Evolutionary conservation across 2,888 invertebrate species (phyloP).

Genomic region (Drosophila subsilvestris): DNA sequence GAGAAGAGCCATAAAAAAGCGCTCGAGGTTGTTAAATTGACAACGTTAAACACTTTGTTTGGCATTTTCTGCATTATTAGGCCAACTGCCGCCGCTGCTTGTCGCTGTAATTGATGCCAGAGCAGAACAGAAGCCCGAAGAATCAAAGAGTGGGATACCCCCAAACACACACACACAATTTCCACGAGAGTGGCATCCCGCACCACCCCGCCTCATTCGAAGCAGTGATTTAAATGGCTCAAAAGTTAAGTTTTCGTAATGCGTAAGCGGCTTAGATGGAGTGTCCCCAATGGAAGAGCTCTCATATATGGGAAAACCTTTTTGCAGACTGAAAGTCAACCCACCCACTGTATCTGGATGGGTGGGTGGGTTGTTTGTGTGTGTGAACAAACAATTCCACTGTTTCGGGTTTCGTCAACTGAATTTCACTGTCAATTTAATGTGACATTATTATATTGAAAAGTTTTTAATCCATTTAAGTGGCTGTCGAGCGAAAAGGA

Average conservation of each 20-base stretch:
- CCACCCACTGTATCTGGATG: neutral
- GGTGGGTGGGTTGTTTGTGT: neutral
- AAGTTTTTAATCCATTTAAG: constrained; percentile 78
- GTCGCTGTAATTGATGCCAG: constrained; percentile 74
- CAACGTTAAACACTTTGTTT: constrained; percentile 81
- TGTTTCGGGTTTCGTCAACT: constrained; percentile 51
- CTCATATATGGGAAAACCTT: constrained; percentile 55
- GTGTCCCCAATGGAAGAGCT: neutral
- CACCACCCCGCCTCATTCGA: neutral
- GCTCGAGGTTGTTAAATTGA: constrained; percentile 80
- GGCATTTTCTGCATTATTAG: constrained; percentile 80
- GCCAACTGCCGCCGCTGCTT: constrained; percentile 68
- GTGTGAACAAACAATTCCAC: constrained; percentile 55
- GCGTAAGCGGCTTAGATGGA: constrained; percentile 69
- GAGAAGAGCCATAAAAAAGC: constrained; percentile 69
- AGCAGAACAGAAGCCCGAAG: constrained; percentile 17
- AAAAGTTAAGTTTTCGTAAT: constrained; percentile 79
- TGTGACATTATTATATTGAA: constrained; percentile 71
- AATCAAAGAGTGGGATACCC: neutral
- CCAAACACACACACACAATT: constrained; percentile 10
- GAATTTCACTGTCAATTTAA: constrained; percentile 76
- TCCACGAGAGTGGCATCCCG: neutral
- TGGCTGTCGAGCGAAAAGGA: constrained; percentile 60
- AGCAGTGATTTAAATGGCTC: constrained; percentile 78
- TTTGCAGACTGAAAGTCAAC: constrained; percentile 20